Conservation (phyloP, 2,113 vertebrate species). For the Bettongia penicillata region DNA sequence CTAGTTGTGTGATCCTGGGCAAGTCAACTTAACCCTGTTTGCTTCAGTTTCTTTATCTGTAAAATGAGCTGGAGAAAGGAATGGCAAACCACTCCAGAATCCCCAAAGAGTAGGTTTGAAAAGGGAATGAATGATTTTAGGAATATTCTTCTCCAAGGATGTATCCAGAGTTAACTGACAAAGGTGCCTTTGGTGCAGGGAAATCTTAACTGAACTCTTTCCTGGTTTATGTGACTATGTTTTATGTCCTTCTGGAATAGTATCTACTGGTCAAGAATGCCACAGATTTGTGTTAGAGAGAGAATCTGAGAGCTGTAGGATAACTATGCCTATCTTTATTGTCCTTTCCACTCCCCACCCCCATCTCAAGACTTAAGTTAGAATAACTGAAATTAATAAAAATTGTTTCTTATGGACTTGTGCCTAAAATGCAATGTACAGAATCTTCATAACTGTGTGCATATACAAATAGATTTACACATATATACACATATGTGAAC, state of each 20-base stretch:
- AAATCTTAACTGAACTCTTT: neutral
- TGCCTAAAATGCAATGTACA: neutral
- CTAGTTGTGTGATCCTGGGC: neutral
- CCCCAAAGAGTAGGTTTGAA: neutral
- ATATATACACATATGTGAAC: neutral
- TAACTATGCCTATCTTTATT: neutral
- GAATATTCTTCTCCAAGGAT: neutral
- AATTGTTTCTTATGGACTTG: neutral
- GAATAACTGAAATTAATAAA: neutral
- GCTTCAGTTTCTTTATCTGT: neutral
- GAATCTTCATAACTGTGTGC: neutral
- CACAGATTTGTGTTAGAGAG: neutral
- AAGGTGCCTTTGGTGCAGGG: neutral
- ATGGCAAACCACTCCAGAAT: neutral
- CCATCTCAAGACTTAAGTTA: neutral
- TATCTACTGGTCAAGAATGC: neutral
- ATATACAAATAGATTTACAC: neutral
- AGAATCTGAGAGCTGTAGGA: neutral
- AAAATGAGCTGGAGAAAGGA: neutral
- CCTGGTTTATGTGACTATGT: neutral
- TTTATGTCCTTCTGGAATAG: neutral
- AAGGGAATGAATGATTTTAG: neutral
- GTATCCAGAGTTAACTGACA: neutral
- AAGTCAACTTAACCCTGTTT: neutral
- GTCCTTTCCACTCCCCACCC: neutral